Conservation (phyloP, 1,140 invertebrate species). For the Cydia strobilella region DNA sequence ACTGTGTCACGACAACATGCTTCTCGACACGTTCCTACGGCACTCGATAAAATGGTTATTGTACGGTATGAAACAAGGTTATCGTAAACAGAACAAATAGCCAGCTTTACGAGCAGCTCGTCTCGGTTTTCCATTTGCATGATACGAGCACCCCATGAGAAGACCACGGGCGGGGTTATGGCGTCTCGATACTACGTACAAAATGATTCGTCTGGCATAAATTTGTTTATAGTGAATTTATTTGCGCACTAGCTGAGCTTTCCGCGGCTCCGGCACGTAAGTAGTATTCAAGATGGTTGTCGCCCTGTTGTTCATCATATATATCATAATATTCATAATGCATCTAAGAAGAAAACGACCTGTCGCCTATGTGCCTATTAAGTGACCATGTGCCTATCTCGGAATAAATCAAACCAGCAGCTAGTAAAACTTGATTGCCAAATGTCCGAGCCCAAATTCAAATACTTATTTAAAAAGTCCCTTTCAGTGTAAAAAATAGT, state of each 20-base stretch:
- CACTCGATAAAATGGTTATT: conserved; percentile 61
- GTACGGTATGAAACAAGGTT: conserved; percentile 66
- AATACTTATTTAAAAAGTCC: too few relatives aligned
- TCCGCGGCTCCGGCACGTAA: too few relatives aligned
- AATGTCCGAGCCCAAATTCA: too few relatives aligned
- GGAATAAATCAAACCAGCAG: too few relatives aligned
- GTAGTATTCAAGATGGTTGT: too few relatives aligned
- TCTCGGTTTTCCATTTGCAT: conserved; percentile 75
- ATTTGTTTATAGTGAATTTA: conserved; percentile 28
- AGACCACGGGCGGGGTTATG: conserved; percentile 40
- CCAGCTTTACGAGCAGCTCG: conserved; percentile 71
- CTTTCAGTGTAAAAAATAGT: too few relatives aligned
- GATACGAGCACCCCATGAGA: conserved; percentile 58
- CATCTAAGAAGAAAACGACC: too few relatives aligned
- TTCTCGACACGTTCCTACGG: conserved; percentile 53
- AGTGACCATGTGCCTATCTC: too few relatives aligned
- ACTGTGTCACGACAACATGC: conserved; percentile 40
- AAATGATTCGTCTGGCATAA: conserved; percentile 35
- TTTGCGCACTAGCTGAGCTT: not conserved
- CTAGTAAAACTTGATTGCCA: too few relatives aligned
- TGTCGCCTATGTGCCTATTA: too few relatives aligned
- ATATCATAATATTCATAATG: too few relatives aligned
- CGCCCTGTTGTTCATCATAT: too few relatives aligned
- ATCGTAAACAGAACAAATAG: conserved; percentile 77
- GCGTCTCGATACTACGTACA: conserved; percentile 38